A percentile compares a stretch with the other conserved stretches of the same genome.
These are phyloP conservation scores for Oreocharis arfaki DNA, from an alignment of 2,113 vertebrate genomes.

Conservation along the genomic window DNA sequence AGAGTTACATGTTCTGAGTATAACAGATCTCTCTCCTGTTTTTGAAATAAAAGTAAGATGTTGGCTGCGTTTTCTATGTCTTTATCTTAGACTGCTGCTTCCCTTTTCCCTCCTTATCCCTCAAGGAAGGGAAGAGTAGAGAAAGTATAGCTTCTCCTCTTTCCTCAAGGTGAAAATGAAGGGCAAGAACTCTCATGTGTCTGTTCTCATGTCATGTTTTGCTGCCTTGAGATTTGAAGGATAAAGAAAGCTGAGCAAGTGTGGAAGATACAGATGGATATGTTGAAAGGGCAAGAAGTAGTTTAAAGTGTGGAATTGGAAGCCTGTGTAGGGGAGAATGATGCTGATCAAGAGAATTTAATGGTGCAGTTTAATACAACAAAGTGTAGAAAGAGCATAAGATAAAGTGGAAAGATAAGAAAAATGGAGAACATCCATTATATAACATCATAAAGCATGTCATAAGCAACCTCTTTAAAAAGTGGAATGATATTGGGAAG, in stretches of 20 bases:
- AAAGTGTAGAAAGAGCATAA: not conserved
- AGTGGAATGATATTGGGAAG: not conserved
- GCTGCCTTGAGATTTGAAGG: not conserved
- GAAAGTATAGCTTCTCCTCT: not conserved
- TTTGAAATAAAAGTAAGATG: not conserved
- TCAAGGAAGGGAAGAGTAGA: not conserved
- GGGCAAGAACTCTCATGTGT: not conserved
- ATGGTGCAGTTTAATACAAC: not conserved
- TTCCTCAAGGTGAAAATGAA: not conserved
- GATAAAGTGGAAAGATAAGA: not conserved
- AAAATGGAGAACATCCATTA: not conserved
- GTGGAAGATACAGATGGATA: not conserved
- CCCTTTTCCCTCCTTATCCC: not conserved
- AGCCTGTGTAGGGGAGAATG: not conserved
- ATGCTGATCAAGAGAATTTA: not conserved
- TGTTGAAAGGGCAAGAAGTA: conserved; percentile 5
- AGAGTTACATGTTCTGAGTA: not conserved
- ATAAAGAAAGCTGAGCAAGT: not conserved
- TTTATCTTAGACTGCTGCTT: not conserved
- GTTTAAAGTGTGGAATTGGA: not conserved
- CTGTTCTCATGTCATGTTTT: not conserved
- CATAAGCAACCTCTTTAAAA: not conserved
- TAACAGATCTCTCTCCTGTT: not conserved
- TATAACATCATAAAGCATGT: not conserved
- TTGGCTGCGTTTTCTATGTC: not conserved